These are phyloP conservation scores for Ramphastos sulfuratus DNA, from an alignment of 2,113 vertebrate genomes.

Conservation along the genomic window DNA sequence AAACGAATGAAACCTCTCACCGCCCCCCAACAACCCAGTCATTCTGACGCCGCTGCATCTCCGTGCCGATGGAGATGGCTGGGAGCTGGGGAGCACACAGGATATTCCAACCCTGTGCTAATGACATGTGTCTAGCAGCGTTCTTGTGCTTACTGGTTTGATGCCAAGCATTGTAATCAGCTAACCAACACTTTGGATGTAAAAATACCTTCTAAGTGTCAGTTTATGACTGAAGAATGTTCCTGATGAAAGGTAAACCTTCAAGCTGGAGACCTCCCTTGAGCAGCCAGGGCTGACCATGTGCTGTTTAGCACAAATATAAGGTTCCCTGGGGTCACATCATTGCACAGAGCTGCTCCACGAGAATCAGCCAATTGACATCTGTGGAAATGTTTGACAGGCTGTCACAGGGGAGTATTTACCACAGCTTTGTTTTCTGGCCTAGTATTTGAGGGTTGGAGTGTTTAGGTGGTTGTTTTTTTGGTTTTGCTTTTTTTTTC, in stretches of 20 bases:
- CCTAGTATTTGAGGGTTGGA: background rate
- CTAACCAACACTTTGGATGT: background rate
- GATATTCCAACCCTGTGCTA: background rate
- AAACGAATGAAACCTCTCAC: background rate
- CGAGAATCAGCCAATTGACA: background rate
- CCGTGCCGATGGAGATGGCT: rapidly evolving
- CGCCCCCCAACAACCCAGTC: background rate
- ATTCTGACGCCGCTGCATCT: background rate
- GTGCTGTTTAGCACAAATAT: background rate
- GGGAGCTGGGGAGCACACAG: background rate
- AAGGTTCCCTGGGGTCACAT: background rate
- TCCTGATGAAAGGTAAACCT: background rate
- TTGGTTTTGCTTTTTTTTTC: background rate
- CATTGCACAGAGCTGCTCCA: background rate
- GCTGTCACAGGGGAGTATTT: background rate
- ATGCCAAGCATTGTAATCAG: background rate
- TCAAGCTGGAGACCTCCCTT: background rate
- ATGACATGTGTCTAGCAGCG: background rate
- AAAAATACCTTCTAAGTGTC: background rate
- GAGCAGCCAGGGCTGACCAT: rapidly evolving
- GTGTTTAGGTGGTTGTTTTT: background rate
- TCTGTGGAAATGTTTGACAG: rapidly evolving
- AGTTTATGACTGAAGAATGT: background rate
- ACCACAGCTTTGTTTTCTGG: background rate
- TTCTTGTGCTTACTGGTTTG: background rate